A percentile compares a stretch with the other conserved stretches of the same genome.
phyloP scores from a whole-genome alignment of 2,888 invertebrate species.

The Vesta saturnalis region DNA sequence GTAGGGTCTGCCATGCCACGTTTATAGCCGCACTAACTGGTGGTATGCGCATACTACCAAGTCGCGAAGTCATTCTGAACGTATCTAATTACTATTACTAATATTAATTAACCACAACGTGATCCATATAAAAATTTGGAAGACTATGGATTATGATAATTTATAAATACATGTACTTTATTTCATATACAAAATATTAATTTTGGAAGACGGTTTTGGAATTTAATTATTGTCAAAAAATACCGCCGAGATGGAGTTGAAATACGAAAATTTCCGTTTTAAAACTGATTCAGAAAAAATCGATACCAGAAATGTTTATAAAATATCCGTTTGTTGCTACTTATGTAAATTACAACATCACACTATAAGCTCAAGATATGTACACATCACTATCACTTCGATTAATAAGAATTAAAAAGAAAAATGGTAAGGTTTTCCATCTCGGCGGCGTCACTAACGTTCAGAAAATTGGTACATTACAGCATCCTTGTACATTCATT shows the following conservation, averaged over 20 bases:
- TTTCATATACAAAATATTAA: constrained; percentile 26
- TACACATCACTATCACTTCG: constrained; percentile 40
- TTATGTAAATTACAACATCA: not conserved
- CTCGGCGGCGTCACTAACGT: constrained; percentile 55
- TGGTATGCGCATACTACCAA: constrained; percentile 74
- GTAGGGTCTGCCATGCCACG: constrained; percentile 84
- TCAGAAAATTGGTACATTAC: constrained; percentile 56
- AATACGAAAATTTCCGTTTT: constrained; percentile 17
- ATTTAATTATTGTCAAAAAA: constrained; percentile 22
- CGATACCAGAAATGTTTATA: constrained; percentile 18
- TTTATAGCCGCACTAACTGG: constrained; percentile 80
- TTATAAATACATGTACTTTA: constrained; percentile 25
- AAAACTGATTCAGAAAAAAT: constrained; percentile 29
- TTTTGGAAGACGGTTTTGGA: constrained; percentile 38
- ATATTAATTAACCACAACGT: not conserved
- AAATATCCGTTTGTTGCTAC: not conserved
- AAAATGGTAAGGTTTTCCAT: constrained; percentile 54
- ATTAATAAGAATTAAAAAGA: constrained; percentile 46
- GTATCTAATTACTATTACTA: not conserved
- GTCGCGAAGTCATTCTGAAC: constrained; percentile 60
- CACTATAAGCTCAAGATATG: constrained; percentile 1
- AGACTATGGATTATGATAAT: constrained; percentile 33
- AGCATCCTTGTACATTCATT: constrained; percentile 51
- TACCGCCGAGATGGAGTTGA: constrained; percentile 55
- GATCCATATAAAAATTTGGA: constrained; percentile 21